Evolutionary conservation across 2,888 invertebrate species (phyloP), one percentile per base, ranked within the genome.

Genomic region (Ophioninae sp.): DNA sequence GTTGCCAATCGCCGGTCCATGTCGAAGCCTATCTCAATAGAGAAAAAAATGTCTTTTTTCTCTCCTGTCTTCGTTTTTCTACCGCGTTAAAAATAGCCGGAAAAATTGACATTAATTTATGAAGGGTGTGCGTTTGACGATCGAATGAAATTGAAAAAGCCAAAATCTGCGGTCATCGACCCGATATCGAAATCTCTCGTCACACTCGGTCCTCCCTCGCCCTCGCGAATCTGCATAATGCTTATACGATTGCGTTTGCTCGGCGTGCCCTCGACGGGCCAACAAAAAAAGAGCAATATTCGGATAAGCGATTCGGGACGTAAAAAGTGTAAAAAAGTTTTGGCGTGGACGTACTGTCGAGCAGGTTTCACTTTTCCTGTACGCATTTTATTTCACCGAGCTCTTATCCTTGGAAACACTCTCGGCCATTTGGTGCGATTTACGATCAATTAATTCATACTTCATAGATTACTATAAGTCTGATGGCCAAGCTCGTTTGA

Each of bases 151-250:
- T 64, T 22, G 58, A 17, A 22, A 30, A 74, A 13, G 64, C 61
- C 65, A 65, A 65, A 72, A 75, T 51, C 30, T 64, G 78, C 79
- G 88, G 89, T 87, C 87, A 92, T 91, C 90, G 91, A 92, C 91
- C 86, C 80, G 88, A 89, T 90, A 91, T 92, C 90, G 91, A 88
- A 88, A 85, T 88, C 86, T 87, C 82, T 79, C 67, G 69, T 69
- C 80, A 63, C 68, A 30, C 22, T 64, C 64, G 64, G 65, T 30
- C 81, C 81, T 72, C 84, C 79, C 81, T 79, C 78, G 85, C 63
- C 85, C 87, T 71, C 71, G 0, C 79, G 68, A 79, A 92, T 92
- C 89, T 91, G 85, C 92, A 92, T 92, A 92, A 92, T 91, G 90
- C 89, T 85, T 87, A 90, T 90, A 91, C 87, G 88, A 92, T 92